Evolutionary conservation across 2,113 vertebrate genomes (phyloP), one percentile per base, ranked within the genome.

Genomic region (Hiodon alosoides): DNA sequence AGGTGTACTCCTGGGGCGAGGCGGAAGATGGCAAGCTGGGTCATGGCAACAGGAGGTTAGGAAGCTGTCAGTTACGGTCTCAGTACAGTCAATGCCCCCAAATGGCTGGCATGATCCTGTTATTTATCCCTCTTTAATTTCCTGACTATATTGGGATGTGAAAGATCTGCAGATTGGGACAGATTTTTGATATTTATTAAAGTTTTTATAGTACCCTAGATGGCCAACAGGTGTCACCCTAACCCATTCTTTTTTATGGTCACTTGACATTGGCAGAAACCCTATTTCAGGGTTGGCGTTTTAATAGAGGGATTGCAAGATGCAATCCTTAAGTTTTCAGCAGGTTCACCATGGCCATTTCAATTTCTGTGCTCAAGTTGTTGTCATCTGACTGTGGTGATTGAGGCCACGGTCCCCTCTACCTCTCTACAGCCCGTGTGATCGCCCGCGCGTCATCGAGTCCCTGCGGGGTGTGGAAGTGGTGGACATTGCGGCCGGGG

Each of bases 1-100:
- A 99, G 81, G 95, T 99, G 14, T 99, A 98, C 86, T 98, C 97
- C 1, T 99, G 97, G 97, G 97, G 97, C 10, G 97, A 99, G 77
- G 97, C 97, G 1, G 97, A 99, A 86, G 97, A 99, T 60, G 96
- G 97, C 10, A 99, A 99, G 79, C 88, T 99, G 4, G 97, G 97
- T 11, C 97, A 99, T 64, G 95, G 97, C 71, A 99, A 96, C 88
- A 86, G 97, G 88, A 99, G 97, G 97, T 95, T 77, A 67, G 54
- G 0, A 59, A 64, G 54, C 64, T 4, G 3, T 65, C 62, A 4
- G 9, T 3, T 59, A n/a, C 17, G n/a, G 14, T 69, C 8, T 16
- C 67, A 16, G 16, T 51, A 8, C 2, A 31, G 6, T 3, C 52
- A 17, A 11, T 16, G 61, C 61, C 7, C 16, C 3, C 61, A 64